These are phyloP conservation scores for Julus scanicus DNA, from an alignment of 2,888 invertebrate genomes.

Conservation along the genomic window DNA sequence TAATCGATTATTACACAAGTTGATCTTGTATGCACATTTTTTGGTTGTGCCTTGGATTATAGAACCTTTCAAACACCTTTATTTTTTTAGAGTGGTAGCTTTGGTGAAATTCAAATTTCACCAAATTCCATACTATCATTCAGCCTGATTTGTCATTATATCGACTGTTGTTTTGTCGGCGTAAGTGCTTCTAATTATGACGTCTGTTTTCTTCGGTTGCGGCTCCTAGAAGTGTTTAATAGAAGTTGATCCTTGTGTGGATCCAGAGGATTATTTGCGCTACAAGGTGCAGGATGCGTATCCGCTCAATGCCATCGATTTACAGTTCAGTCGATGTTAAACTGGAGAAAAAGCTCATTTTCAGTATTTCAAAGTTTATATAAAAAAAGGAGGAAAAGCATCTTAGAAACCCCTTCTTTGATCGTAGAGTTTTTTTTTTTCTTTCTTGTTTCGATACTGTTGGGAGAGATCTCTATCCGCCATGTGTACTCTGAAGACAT, in stretches of 20 bases:
- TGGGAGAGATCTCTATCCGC: conserved; percentile 40
- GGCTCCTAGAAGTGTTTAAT: conserved; percentile 16
- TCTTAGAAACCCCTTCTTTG: neutral
- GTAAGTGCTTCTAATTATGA: neutral
- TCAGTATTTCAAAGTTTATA: conserved; percentile 25
- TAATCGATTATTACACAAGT: too few relatives aligned
- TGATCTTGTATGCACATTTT: too few relatives aligned
- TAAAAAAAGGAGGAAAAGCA: neutral
- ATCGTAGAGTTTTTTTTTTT: neutral
- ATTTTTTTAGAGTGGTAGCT: too few relatives aligned
- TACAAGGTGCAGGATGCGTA: conserved; percentile 13
- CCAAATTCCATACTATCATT: too few relatives aligned
- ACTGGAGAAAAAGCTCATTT: conserved; percentile 29
- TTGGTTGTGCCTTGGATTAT: too few relatives aligned
- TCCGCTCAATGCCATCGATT: conserved; percentile 35
- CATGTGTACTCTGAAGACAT: conserved; percentile 31
- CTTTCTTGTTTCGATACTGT: conserved; percentile 21
- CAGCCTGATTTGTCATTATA: too few relatives aligned
- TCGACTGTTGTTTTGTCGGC: too few relatives aligned
- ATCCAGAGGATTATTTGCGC: conserved; percentile 7
- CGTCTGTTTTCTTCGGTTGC: neutral
- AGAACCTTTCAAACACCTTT: too few relatives aligned
- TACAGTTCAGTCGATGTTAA: conserved; percentile 23
- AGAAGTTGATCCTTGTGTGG: neutral
- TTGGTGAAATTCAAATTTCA: too few relatives aligned